phyloP scores from a whole-genome alignment of 1,140 invertebrate species.

The Papilio machaon region DNA sequence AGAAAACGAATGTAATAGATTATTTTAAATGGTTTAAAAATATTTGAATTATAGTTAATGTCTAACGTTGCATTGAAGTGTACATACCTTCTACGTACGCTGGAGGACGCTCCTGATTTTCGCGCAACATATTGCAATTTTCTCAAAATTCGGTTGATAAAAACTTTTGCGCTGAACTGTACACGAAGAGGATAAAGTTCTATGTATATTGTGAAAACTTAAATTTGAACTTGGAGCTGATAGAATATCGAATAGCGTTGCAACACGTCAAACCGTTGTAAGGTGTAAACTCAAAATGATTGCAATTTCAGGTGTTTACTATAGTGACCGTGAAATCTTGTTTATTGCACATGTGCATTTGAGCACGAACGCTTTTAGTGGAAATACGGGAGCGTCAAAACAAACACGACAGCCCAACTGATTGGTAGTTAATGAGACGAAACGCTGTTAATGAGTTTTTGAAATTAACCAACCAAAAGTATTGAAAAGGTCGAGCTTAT shows the following conservation, averaged over 20 bases:
- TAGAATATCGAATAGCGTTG: background rate
- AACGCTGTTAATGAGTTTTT: conserved; percentile 15
- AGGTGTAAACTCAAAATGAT: conserved; percentile 63
- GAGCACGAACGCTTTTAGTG: conserved; percentile 32
- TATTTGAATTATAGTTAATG: background rate
- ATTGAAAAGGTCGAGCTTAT: conserved; percentile 5
- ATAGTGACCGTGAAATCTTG: conserved; percentile 32
- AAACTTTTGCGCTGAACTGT: background rate
- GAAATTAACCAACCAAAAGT: conserved; percentile 19
- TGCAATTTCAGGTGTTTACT: conserved; percentile 51
- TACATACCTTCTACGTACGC: conserved; percentile 46
- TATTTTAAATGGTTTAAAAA: background rate
- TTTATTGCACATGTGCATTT: conserved; percentile 36
- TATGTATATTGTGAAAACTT: background rate
- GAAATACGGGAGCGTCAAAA: conserved; percentile 15
- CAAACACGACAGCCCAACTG: conserved; percentile 28
- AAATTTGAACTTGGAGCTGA: background rate
- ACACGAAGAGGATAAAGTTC: background rate
- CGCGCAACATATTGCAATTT: conserved; percentile 36
- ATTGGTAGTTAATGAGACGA: background rate
- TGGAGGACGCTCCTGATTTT: conserved; percentile 40
- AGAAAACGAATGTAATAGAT: background rate
- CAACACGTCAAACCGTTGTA: conserved; percentile 58
- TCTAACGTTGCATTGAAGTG: background rate
- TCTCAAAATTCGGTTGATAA: conserved; percentile 9